phyloP scores from a whole-genome alignment of 2,113 vertebrate species.

The Calonectris borealis region DNA sequence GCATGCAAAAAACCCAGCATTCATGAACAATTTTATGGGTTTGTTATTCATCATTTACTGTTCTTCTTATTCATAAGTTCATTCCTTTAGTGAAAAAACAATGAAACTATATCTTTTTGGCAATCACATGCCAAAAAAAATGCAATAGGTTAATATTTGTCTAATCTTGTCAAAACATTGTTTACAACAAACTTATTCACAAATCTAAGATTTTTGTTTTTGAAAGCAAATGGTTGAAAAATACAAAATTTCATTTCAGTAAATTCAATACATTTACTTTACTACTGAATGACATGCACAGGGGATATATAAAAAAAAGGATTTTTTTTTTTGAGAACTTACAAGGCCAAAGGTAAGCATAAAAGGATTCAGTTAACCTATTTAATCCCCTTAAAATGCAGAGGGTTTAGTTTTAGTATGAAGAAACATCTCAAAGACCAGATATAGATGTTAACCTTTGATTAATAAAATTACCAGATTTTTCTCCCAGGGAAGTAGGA shows the following conservation, averaged over 20 bases:
- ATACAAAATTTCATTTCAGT: not conserved
- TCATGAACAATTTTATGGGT: not conserved
- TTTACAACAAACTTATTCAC: not conserved
- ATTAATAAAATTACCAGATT: not conserved
- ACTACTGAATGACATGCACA: not conserved
- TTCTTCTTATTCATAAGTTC: not conserved
- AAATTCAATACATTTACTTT: not conserved
- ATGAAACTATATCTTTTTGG: not conserved
- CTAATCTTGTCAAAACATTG: not conserved
- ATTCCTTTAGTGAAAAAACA: not conserved
- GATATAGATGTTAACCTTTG: not conserved
- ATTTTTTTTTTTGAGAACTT: not conserved
- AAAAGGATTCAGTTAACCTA: not conserved
- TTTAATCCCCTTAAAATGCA: not conserved
- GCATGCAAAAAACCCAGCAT: not conserved
- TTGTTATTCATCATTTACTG: slow-evolving; percentile 23
- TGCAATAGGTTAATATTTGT: not conserved
- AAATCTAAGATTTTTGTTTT: not conserved
- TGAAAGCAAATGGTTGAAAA: not conserved
- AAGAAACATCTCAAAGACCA: not conserved
- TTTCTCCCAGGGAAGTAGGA: not conserved
- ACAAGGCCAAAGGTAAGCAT: not conserved
- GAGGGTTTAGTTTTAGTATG: not conserved
- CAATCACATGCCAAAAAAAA: not conserved
- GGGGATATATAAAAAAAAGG: not conserved